Percentiles rank a stretch among this genome's conserved stretches.
Conservation (phyloP, 1,140 invertebrate genomes). For the Coelopa frigida region DNA sequence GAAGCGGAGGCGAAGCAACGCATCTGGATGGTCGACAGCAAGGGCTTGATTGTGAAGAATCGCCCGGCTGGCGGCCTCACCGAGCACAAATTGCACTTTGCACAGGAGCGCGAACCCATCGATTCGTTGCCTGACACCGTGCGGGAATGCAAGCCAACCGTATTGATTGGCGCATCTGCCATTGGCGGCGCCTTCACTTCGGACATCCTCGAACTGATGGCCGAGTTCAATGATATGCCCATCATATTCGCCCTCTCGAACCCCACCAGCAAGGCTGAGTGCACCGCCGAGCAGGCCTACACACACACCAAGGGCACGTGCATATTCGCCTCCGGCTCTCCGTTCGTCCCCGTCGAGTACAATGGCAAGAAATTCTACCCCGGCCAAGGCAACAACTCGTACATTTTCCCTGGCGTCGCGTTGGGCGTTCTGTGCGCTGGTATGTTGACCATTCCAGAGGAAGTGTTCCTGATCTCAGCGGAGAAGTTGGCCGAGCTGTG, state of each 20-base stretch:
- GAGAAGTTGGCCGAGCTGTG: constrained; percentile 78
- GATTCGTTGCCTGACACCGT: constrained; percentile 70
- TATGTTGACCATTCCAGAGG: constrained; percentile 78
- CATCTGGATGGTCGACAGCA: constrained; percentile 68
- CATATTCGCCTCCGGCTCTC: constrained; percentile 89
- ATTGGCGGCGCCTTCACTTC: constrained; percentile 78
- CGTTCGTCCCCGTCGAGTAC: constrained; percentile 74
- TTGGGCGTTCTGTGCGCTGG: constrained; percentile 76
- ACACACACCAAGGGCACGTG: constrained; percentile 62
- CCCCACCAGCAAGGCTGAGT: constrained; percentile 93
- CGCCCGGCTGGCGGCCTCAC: constrained; percentile 65
- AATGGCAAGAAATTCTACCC: constrained; percentile 73
- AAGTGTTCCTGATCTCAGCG: constrained; percentile 83
- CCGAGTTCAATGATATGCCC: constrained; percentile 49
- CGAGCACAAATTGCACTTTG: constrained; percentile 70
- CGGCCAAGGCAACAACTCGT: constrained; percentile 95
- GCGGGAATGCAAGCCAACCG: constrained; percentile 67
- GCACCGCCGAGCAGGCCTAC: constrained; percentile 93
- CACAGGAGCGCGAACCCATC: constrained; percentile 62
- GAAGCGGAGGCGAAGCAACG: constrained; percentile 62
- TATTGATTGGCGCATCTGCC: constrained; percentile 81
- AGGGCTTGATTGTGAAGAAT: constrained; percentile 66
- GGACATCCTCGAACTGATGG: constrained; percentile 79
- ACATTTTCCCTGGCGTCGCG: constrained; percentile 92
- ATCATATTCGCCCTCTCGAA: constrained; percentile 92